phyloP scores from a whole-genome alignment of 2,113 vertebrate genomes.

The Reinhardtius hippoglossoides region DNA sequence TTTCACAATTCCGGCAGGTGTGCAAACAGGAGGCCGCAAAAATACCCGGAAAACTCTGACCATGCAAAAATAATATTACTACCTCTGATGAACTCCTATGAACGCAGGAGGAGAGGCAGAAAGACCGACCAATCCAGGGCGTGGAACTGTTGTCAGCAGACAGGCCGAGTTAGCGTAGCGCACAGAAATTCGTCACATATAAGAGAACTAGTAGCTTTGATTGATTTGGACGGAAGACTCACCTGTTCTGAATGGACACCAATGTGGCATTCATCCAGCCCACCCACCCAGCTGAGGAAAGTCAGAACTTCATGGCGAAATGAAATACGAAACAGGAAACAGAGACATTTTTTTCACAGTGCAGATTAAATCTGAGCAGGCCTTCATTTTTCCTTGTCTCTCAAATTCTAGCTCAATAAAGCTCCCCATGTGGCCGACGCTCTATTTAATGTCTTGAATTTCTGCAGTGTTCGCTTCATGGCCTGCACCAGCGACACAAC shows the following conservation, averaged over 20 bases:
- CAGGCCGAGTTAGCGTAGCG: conserved; percentile 18
- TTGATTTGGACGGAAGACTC: conserved; percentile 46
- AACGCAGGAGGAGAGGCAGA: conserved; percentile 43
- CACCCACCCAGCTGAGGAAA: conserved; percentile 53
- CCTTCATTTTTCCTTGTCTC: conserved; percentile 33
- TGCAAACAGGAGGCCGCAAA: conserved; percentile 77
- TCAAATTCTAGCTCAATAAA: conserved; percentile 38
- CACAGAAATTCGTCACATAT: conserved; percentile 44
- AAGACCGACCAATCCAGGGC: conserved; percentile 3
- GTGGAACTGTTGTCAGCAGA: conserved; percentile 2
- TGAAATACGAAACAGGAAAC: conserved; percentile 50
- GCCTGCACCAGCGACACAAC: conserved; percentile 41
- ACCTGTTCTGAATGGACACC: conserved; percentile 58
- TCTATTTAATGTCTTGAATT: conserved; percentile 29
- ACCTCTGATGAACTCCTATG: conserved; percentile 64
- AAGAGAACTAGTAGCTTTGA: conserved; percentile 15
- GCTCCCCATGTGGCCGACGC: conserved; percentile 24
- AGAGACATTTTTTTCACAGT: conserved; percentile 3
- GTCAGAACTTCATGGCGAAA: conserved; percentile 13
- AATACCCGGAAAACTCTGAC: conserved; percentile 78
- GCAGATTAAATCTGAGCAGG: conserved; percentile 46
- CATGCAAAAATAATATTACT: conserved; percentile 75
- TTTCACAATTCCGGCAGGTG: conserved; percentile 81
- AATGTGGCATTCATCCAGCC: conserved; percentile 36
- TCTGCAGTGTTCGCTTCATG: conserved; percentile 44